Conservation (phyloP, 2,888 invertebrate species). For the Deilephila porcellus region DNA sequence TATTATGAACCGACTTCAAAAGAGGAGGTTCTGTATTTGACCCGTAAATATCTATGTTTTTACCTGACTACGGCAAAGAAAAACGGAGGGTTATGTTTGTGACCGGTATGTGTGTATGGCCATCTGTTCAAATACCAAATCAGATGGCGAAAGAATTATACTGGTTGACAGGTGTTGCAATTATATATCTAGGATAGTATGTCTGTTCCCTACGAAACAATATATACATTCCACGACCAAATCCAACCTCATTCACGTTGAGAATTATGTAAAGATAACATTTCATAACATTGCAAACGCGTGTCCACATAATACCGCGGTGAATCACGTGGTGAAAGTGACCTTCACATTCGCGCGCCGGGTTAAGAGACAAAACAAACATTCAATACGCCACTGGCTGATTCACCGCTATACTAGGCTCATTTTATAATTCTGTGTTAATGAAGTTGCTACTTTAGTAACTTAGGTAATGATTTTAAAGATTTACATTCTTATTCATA, state of each 20-base stretch:
- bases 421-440: neutral
- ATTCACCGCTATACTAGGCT: constrained; percentile 12
- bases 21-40: too few species aligned
- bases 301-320: constrained; percentile 26
- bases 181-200: too few species aligned
- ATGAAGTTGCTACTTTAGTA: neutral
- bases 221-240: neutral
- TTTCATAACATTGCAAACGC: constrained; percentile 35
- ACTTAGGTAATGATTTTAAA: neutral
- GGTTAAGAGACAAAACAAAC: constrained; percentile 40
- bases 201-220: neutral
- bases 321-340: constrained; percentile 43
- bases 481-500: too few species aligned
- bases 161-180: too few species aligned
- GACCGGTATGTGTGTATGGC: too few species aligned
- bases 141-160: too few species aligned
- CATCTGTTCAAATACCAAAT: too few species aligned
- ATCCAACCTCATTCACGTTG: neutral
- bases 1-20: too few species aligned
- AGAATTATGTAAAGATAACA: constrained; percentile 23
- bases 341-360: constrained; percentile 42
- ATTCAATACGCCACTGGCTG: constrained; percentile 28
- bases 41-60: too few species aligned
- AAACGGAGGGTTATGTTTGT: too few species aligned
- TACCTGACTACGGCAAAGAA: too few species aligned